Percentiles rank a stretch among this genome's conserved stretches.
These are phyloP conservation scores for Porites lobata DNA, from an alignment of 92 coral and sea anemone species.

Conservation along the genomic window DNA sequence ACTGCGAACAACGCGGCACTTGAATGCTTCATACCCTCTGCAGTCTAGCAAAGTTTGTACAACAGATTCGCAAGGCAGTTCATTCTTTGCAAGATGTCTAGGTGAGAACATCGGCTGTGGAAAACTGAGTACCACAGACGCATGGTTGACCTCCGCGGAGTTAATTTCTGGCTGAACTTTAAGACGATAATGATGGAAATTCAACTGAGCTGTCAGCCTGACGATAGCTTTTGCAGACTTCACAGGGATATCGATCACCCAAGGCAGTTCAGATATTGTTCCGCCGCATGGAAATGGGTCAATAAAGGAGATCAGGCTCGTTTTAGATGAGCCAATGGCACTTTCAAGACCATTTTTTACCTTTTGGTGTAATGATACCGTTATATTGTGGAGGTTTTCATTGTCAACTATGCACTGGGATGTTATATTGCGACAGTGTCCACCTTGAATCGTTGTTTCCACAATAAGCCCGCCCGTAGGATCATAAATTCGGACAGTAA, in stretches of 20 bases:
- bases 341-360: conserved; percentile 23
- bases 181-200: conserved; percentile 26
- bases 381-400: conserved; percentile 12
- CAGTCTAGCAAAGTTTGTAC: conserved; percentile 46
- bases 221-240: conserved; percentile 1
- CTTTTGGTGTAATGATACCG: conserved; percentile 32
- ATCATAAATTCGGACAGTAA: conserved; percentile 9
- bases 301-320: conserved; percentile 18
- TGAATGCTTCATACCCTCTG: conserved; percentile 49
- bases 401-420: background rate
- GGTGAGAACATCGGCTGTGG: conserved; percentile 44
- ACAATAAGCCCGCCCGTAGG: background rate
- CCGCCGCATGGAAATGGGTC: conserved; percentile 30
- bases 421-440: background rate
- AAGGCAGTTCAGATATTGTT: conserved; percentile 25
- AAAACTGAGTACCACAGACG: conserved; percentile 45
- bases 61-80: conserved; percentile 48
- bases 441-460: conserved; percentile 35
- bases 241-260: conserved; percentile 42
- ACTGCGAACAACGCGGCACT: conserved; percentile 55
- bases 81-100: conserved; percentile 7
- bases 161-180: conserved; percentile 27
- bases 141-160: conserved; percentile 26
- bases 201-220: background rate
- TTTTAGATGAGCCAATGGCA: background rate